These are phyloP conservation scores for Pteropus rufus DNA, from an alignment of 2,797 vertebrate species.

Conservation along the genomic window DNA sequence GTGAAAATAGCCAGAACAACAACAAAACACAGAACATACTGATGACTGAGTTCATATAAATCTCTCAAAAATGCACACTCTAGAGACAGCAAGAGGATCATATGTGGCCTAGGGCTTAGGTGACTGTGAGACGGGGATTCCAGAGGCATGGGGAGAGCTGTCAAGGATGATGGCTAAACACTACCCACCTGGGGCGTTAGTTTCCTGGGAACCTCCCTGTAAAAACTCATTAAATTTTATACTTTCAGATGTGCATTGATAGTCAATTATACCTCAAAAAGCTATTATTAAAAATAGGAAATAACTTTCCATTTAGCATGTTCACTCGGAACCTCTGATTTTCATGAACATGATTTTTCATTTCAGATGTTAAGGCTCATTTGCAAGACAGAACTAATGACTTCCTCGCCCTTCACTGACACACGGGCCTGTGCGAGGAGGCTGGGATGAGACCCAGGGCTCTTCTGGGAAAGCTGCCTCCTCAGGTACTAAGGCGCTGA, in stretches of 20 bases:
- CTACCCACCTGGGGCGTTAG: too few species aligned
- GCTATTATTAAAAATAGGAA: not conserved
- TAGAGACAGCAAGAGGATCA: not conserved
- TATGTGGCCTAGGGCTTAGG: too few species aligned
- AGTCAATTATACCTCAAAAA: not conserved
- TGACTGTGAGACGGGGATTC: not conserved
- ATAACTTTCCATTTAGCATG: not conserved
- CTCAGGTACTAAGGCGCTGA: not conserved
- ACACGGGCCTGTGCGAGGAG: not conserved
- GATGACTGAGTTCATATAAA: not conserved
- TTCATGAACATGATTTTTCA: not conserved
- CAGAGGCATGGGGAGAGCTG: not conserved
- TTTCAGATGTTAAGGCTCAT: not conserved
- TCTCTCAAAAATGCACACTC: not conserved
- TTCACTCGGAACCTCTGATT: not conserved
- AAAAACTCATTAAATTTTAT: too few species aligned
- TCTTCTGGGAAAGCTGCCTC: not conserved
- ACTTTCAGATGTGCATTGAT: too few species aligned
- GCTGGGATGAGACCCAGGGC: not conserved
- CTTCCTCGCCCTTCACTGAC: too few species aligned
- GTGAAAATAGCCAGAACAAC: not conserved
- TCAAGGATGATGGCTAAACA: too few species aligned
- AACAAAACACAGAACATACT: not conserved
- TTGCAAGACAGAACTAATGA: not conserved
- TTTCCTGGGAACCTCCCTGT: too few species aligned